phyloP scores from a whole-genome alignment of 2,113 vertebrate genomes.

The Pholis gunnellus region DNA sequence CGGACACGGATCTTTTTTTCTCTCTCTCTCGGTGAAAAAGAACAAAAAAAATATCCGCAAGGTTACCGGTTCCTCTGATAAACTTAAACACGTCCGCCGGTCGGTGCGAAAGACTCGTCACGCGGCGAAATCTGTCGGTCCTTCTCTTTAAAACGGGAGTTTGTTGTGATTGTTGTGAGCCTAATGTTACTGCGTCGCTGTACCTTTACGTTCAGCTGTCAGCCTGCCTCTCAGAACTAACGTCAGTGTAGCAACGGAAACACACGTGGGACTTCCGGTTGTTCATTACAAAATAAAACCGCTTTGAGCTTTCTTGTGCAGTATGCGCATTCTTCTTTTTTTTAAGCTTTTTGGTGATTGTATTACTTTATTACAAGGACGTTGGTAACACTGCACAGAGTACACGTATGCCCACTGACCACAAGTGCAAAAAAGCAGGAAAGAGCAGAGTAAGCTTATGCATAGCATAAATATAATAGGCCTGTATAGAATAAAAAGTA shows the following conservation, averaged over 20 bases:
- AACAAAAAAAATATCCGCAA: slow-evolving; percentile 42
- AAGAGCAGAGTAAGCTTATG: not conserved
- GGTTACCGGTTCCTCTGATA: slow-evolving; percentile 13
- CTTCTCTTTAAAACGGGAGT: slow-evolving; percentile 10
- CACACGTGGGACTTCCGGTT: not conserved
- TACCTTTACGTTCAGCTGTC: slow-evolving; percentile 71
- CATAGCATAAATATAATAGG: not conserved
- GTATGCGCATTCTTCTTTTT: not conserved
- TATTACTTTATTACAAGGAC: not conserved
- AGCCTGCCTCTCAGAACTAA: slow-evolving; percentile 17
- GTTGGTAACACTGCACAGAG: no score
- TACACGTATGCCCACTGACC: no score
- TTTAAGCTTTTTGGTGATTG: not conserved
- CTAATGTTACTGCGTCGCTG: slow-evolving; percentile 27
- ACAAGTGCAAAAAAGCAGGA: not conserved
- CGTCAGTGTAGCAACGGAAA: not conserved
- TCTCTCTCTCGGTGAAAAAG: slow-evolving; percentile 32
- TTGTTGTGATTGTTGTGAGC: slow-evolving; percentile 10
- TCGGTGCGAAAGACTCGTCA: not conserved
- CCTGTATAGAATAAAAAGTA: not conserved
- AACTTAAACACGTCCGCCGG: slow-evolving; percentile 1
- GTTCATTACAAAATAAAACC: slow-evolving; percentile 15
- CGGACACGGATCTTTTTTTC: slow-evolving; percentile 56
- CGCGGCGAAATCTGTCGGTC: slow-evolving; percentile 7
- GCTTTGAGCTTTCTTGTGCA: not conserved